phyloP scores from a whole-genome alignment of 2,797 vertebrate genomes.

The Champsocephalus esox region DNA sequence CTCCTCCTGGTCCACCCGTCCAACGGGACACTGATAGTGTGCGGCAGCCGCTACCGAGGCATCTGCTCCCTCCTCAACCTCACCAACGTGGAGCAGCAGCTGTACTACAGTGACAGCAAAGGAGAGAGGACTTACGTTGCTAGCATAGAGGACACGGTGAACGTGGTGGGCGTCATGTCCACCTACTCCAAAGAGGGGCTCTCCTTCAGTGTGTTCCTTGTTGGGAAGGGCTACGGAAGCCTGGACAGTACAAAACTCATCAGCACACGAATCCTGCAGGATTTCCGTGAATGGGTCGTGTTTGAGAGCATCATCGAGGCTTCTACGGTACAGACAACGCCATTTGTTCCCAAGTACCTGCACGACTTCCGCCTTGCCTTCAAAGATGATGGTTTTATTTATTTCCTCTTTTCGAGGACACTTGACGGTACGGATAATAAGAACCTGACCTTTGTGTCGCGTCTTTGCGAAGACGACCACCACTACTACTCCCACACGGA shows the following conservation, averaged over 20 bases:
- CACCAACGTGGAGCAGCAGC: conserved; percentile 85
- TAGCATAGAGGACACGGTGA: conserved; percentile 92
- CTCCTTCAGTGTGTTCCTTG: conserved; percentile 87
- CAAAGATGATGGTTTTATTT: conserved; percentile 88
- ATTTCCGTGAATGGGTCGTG: conserved; percentile 86
- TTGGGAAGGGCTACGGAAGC: conserved; percentile 94
- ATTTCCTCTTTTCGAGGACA: conserved; percentile 94
- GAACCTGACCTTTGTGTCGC: conserved; percentile 91
- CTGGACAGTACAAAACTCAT: conserved; percentile 94
- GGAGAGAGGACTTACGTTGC: conserved; percentile 96
- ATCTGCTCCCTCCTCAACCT: conserved; percentile 93
- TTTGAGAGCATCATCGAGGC: conserved; percentile 95
- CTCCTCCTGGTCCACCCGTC: conserved; percentile 89
- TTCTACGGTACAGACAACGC: conserved; percentile 90
- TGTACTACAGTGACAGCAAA: conserved; percentile 91
- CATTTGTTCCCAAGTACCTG: conserved; percentile 88
- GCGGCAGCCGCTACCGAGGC: conserved; percentile 94
- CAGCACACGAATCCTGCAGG: conserved; percentile 94
- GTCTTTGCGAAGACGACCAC: conserved; percentile 90
- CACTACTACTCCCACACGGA: conserved; percentile 96
- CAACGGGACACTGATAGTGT: conserved; percentile 88
- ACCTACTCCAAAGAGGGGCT: conserved; percentile 55
- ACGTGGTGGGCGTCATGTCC: conserved; percentile 94
- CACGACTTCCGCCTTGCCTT: conserved; percentile 93
- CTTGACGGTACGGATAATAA: conserved; percentile 86